Conservation (phyloP, 2,888 invertebrate genomes). For the Beris morrisii region DNA sequence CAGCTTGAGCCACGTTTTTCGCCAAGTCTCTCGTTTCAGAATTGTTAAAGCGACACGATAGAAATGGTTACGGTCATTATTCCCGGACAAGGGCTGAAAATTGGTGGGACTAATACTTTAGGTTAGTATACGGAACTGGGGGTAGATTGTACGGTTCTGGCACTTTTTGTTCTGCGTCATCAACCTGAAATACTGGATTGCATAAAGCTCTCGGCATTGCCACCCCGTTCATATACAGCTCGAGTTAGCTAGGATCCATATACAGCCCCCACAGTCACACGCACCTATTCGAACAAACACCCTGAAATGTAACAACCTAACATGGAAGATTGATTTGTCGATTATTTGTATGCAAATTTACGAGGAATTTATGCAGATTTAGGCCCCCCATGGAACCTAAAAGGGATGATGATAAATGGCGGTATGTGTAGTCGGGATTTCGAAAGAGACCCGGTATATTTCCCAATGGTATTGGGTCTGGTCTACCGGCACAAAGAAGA, state of each 20-base stretch:
- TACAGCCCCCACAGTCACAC: no score
- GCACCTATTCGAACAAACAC: constrained; percentile 9
- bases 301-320: constrained; percentile 22
- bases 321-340: constrained; percentile 40
- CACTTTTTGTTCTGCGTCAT: constrained; percentile 18
- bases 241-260: not conserved
- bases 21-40: not conserved
- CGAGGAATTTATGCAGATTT: constrained; percentile 46
- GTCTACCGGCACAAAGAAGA: not conserved
- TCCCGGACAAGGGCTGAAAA: constrained; percentile 5
- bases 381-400: constrained; percentile 6
- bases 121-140: not conserved
- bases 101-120: constrained; percentile 14
- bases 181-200: constrained; percentile 11
- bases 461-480: not conserved
- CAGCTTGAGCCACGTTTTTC: not conserved
- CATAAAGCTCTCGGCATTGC: constrained; percentile 16
- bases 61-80: constrained; percentile 5
- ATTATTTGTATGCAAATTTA: constrained; percentile 48
- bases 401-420: constrained; percentile 34
- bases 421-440: constrained; percentile 7
- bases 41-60: not conserved
- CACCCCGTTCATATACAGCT: not conserved
- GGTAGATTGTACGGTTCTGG: constrained; percentile 1
- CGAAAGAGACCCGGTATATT: not conserved